Conservation (phyloP, 2,888 invertebrate genomes). For the Chrysotoxum bicinctum region DNA sequence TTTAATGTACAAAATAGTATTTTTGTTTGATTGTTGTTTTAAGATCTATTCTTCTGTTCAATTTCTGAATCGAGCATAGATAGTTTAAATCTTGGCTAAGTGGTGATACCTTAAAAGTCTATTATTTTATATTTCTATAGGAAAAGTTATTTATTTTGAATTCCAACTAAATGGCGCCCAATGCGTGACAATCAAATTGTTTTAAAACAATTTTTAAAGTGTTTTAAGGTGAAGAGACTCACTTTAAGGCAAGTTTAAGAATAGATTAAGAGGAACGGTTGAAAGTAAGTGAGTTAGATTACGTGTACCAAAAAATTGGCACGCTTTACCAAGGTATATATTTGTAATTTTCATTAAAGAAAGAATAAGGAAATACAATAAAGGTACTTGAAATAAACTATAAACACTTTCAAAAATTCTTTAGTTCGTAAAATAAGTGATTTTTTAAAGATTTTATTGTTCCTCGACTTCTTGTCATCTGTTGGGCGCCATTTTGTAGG, state of each 20-base stretch:
- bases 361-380: too few species aligned
- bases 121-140: not conserved
- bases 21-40: not conserved
- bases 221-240: too few species aligned
- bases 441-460: not conserved
- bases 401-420: too few species aligned
- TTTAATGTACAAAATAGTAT: not conserved
- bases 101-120: not conserved
- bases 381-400: too few species aligned
- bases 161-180: not conserved
- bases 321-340: too few species aligned
- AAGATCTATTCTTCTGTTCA: constrained; percentile 2
- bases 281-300: too few species aligned
- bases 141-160: not conserved
- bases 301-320: too few species aligned
- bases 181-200: not conserved
- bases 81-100: constrained; percentile 18
- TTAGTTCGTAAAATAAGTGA: too few species aligned
- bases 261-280: too few species aligned
- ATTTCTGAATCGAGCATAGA: constrained; percentile 15
- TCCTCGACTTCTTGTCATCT: not conserved
- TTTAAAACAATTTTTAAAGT: too few species aligned
- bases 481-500: not conserved
- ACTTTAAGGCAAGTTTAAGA: too few species aligned
- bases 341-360: too few species aligned